Base-by-base conservation (phyloP, 1,140 invertebrate species). In the Neuroterus valhalla region DNA sequence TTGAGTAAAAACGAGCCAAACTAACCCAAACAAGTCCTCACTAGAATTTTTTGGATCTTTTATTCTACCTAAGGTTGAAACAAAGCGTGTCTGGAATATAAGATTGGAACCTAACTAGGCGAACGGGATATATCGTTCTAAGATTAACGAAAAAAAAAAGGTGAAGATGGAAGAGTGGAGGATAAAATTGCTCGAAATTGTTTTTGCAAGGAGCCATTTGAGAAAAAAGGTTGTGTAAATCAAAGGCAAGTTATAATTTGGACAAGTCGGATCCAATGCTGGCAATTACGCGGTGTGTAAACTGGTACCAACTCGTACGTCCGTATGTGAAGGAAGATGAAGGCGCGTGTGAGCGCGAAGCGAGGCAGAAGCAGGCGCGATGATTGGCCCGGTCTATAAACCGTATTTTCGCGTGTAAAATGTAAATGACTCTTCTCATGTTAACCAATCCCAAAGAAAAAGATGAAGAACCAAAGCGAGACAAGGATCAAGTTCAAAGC, bases 331-430 rank as follows among this genome's bases (percentile, higher is more conserved):
- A 79, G 78, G 74, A 81, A 76, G 80, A 75, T 69, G 80, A 77
- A 74, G 81, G 80, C 78, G 77, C 70, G 72, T 79, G 72, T 80
- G 76, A 78, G 74, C 70, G 80, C 81, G 78, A 74, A 76, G 82
- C 71, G 77, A 74, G 74, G 78, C 70, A 74, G 81, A 72, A 82
- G 78, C 77, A 79, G 79, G 84, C 78, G 84, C 81, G 82, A 87
- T 86, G 84, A 88, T 88, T 88, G 84, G 82, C 82, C 83, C 82
- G 79, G 80, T 79, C 81, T 80, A 85, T 87, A 84, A 87, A 85
- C 77, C 82, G 85, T 86, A 85, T 85, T 89, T 88, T 88, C 83
- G 85, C 84, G 82, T 87, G 85, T 85, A 85, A 87, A 87, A 87
- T 87, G 86, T 87, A 88, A 88, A 88, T 86, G 85, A 81, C 81